Percentiles rank a stretch among this genome's conserved stretches.
Evolutionary conservation across 2,888 invertebrate species (phyloP).

Genomic region (Argynnis bischoffii): DNA sequence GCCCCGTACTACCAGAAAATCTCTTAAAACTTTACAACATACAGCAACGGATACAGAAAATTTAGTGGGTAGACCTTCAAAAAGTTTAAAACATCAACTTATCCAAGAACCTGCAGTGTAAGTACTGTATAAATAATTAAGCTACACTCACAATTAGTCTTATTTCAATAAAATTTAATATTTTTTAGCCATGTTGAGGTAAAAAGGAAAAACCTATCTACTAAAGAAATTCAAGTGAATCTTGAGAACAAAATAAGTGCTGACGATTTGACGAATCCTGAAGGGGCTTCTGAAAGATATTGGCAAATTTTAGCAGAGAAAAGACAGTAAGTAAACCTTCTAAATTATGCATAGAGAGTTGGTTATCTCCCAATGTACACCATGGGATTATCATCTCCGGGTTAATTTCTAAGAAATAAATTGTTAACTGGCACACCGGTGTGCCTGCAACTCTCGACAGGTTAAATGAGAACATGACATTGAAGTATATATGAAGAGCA

Average conservation of each 20-base stretch:
- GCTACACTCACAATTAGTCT: neutral
- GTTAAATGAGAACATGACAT: too few species aligned
- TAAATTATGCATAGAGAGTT: neutral
- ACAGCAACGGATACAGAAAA: constrained; percentile 89
- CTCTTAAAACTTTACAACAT: constrained; percentile 88
- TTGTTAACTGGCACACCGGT: too few species aligned
- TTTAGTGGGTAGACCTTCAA: constrained; percentile 84
- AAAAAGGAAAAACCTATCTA: constrained; percentile 75
- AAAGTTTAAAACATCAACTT: constrained; percentile 77
- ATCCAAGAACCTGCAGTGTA: constrained; percentile 76
- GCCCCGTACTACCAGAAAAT: constrained; percentile 83
- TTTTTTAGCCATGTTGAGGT: constrained; percentile 65
- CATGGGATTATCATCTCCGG: too few species aligned
- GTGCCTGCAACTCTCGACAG: too few species aligned
- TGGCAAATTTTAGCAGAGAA: constrained; percentile 90
- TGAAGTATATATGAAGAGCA: too few species aligned
- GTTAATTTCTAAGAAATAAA: too few species aligned
- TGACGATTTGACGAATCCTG: constrained; percentile 87
- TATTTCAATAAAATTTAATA: neutral
- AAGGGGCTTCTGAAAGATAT: constrained; percentile 87
- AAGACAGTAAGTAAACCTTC: constrained; percentile 74
- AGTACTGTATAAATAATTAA: constrained; percentile 32
- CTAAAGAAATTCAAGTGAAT: constrained; percentile 85
- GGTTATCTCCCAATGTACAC: too few species aligned
- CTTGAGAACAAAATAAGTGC: constrained; percentile 81